Percentiles rank a stretch among this genome's conserved stretches.
These are phyloP conservation scores for Aphaenogaster ashmeadi DNA, from an alignment of 1,140 invertebrate genomes.

Conservation along the genomic window DNA sequence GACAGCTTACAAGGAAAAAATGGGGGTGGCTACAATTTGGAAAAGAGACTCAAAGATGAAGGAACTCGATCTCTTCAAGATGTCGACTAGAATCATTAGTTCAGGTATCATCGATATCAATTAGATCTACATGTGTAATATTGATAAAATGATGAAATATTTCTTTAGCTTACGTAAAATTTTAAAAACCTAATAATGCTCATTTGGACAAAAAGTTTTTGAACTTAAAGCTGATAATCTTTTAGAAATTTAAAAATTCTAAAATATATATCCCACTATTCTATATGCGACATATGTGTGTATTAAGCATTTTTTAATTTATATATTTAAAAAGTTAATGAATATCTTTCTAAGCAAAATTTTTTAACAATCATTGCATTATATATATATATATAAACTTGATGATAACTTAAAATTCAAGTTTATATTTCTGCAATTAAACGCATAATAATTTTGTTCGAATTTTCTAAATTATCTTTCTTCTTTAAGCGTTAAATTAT, in stretches of 20 bases:
- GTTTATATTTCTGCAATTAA: background rate
- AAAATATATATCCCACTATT: background rate
- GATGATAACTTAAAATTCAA: background rate
- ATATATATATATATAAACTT: background rate
- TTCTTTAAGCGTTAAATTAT: background rate
- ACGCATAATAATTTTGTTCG: background rate
- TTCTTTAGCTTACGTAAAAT: no score
- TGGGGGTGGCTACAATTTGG: background rate
- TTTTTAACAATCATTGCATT: background rate
- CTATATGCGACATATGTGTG: background rate
- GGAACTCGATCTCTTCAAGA: background rate
- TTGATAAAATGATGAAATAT: no score
- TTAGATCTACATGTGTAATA: no score
- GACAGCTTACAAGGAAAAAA: background rate
- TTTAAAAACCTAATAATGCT: no score
- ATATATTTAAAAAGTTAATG: background rate
- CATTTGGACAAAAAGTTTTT: background rate
- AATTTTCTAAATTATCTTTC: background rate
- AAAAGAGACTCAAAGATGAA: background rate
- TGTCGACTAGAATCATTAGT: no score
- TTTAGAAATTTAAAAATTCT: background rate
- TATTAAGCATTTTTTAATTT: background rate
- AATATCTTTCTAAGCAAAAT: background rate
- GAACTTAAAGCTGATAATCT: background rate
- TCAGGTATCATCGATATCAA: no score